These are phyloP conservation scores for Rhingia campestris DNA, from an alignment of 2,888 invertebrate genomes.

Conservation along the genomic window DNA sequence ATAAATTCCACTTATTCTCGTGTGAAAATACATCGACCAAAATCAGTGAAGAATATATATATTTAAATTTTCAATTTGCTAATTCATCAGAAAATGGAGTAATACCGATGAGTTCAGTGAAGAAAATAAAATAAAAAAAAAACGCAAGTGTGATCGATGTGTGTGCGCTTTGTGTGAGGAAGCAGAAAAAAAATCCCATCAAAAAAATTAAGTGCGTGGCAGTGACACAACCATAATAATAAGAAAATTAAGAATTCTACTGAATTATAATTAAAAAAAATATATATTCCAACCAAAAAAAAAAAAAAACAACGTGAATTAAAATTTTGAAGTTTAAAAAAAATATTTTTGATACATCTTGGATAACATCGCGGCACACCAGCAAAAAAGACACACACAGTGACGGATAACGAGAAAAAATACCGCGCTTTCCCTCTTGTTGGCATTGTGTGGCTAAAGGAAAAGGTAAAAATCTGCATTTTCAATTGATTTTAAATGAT, in stretches of 20 bases:
- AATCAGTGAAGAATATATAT: constrained; percentile 16
- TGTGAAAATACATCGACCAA: constrained; percentile 30
- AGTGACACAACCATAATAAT: constrained; percentile 60
- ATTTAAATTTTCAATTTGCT: constrained; percentile 32
- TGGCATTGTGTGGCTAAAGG: constrained; percentile 39
- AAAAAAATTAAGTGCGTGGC: constrained; percentile 53
- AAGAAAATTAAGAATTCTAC: constrained; percentile 5
- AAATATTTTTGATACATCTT: constrained; percentile 3
- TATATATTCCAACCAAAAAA: not conserved
- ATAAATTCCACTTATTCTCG: constrained; percentile 17
- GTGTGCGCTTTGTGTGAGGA: constrained; percentile 45
- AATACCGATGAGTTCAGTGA: constrained; percentile 28
- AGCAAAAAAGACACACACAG: not conserved
- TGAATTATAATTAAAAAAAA: constrained; percentile 6
- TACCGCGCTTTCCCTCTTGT: constrained; percentile 67
- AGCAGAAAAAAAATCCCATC: constrained; percentile 18
- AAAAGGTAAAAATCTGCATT: constrained; percentile 60
- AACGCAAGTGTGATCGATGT: constrained; percentile 53
- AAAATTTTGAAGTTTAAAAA: not conserved
- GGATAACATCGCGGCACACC: constrained; percentile 8
- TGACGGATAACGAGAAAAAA: constrained; percentile 38
- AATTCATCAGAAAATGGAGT: constrained; percentile 58
- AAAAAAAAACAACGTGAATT: constrained; percentile 8
- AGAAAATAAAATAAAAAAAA: constrained; percentile 5
- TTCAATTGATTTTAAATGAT: constrained; percentile 30